These are phyloP conservation scores for Amyelois transitella DNA, from an alignment of 1,140 invertebrate genomes.

Conservation along the genomic window DNA sequence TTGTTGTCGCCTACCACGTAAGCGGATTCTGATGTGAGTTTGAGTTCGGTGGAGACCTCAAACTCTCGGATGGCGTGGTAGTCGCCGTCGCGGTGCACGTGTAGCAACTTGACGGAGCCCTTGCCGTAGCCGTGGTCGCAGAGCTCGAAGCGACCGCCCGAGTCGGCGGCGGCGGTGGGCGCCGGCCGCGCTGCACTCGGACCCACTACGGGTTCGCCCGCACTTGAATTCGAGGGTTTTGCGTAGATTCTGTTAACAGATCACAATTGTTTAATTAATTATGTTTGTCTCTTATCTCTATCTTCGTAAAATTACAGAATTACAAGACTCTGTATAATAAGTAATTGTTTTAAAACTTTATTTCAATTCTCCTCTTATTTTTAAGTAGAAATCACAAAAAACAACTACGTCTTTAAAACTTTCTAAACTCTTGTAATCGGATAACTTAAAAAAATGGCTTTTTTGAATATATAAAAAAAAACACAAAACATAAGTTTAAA, in stretches of 20 bases:
- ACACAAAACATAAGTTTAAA: too few species aligned
- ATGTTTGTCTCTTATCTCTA: not conserved
- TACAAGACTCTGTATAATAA: not conserved
- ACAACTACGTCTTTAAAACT: too few species aligned
- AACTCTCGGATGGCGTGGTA: slow-evolving; percentile 82
- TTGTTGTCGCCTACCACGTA: slow-evolving; percentile 78
- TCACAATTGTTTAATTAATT: slow-evolving; percentile 5
- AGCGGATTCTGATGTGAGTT: slow-evolving; percentile 80
- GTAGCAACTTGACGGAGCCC: slow-evolving; percentile 81
- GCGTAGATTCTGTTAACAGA: slow-evolving; percentile 56
- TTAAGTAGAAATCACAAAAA: too few species aligned
- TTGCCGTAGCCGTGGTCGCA: slow-evolving; percentile 84
- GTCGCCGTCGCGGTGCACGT: slow-evolving; percentile 78
- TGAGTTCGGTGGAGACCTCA: slow-evolving; percentile 82
- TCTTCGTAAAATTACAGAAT: not conserved
- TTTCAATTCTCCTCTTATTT: too few species aligned
- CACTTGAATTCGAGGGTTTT: slow-evolving; percentile 58
- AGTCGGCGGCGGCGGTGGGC: slow-evolving; percentile 51
- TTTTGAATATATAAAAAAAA: too few species aligned
- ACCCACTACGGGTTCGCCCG: slow-evolving; percentile 21
- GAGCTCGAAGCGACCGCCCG: slow-evolving; percentile 75
- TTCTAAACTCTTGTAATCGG: too few species aligned
- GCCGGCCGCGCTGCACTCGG: slow-evolving; percentile 19
- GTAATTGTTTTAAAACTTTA: too few species aligned
- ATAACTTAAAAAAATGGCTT: too few species aligned